Conservation (phyloP, 2,888 invertebrate genomes). For the Epinotia brunnichana region DNA sequence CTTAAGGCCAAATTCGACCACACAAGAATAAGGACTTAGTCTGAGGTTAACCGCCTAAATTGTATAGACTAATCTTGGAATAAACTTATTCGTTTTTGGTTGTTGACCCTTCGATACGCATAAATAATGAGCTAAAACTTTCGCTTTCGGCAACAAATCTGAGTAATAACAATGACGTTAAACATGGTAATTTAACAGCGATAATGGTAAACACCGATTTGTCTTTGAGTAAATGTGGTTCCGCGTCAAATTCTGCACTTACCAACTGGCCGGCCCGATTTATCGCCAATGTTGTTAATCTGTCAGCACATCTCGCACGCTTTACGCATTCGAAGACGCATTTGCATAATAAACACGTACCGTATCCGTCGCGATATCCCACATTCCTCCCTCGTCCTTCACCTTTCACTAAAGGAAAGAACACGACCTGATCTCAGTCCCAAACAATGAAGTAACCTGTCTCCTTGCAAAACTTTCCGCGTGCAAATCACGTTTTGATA, state of each 20-base stretch:
- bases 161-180: neutral
- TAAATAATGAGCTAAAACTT: neutral
- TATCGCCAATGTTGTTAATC: constrained; percentile 35
- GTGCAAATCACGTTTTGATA: constrained; percentile 70
- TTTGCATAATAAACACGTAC: constrained; percentile 62
- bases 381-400: constrained; percentile 71
- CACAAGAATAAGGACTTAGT: neutral
- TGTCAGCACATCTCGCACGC: constrained; percentile 46
- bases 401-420: constrained; percentile 74
- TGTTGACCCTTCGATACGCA: neutral
- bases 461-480: constrained; percentile 74
- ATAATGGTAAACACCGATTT: neutral
- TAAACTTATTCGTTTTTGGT: neutral
- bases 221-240: neutral
- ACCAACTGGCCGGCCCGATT: neutral
- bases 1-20: no score
- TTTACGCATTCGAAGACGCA: constrained; percentile 54
- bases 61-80: neutral
- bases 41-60: neutral
- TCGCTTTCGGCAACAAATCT: neutral
- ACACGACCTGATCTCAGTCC: constrained; percentile 65
- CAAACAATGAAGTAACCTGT: constrained; percentile 65
- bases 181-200: neutral
- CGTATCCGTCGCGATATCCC: constrained; percentile 55
- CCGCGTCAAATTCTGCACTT: neutral